Conservation (phyloP, 2,113 vertebrate species). For the Mesoclemmys tuberculata region DNA sequence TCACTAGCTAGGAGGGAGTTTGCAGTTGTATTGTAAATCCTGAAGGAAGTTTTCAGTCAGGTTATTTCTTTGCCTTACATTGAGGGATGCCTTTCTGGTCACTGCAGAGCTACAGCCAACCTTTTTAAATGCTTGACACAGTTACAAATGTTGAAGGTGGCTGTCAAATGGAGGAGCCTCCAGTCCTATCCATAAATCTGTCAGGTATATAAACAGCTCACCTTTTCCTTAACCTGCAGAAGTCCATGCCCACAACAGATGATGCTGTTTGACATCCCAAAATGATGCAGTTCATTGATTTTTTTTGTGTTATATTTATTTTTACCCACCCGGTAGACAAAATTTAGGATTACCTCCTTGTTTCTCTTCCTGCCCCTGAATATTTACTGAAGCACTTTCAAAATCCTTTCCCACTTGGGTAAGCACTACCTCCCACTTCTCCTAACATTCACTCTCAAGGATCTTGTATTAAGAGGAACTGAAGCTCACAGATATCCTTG, state of each 20-base stretch:
- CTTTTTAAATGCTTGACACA: neutral
- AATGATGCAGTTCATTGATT: neutral
- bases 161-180: fast-evolving
- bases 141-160: neutral
- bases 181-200: neutral
- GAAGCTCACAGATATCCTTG: fast-evolving
- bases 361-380: neutral
- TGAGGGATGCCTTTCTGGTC: neutral
- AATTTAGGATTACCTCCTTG: neutral
- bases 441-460: fast-evolving
- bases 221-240: neutral
- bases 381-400: neutral
- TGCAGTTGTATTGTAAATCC: neutral
- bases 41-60: neutral
- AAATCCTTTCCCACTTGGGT: neutral
- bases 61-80: neutral
- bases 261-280: neutral
- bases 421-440: neutral
- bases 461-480: fast-evolving
- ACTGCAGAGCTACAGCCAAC: fast-evolving
- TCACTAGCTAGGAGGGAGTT: neutral
- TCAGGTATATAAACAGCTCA: neutral
- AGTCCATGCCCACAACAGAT: neutral
- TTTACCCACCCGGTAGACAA: conserved; percentile 8
- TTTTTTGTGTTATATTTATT: neutral